Conservation (phyloP, 2,113 vertebrate species). For the Mustelus asterias region DNA sequence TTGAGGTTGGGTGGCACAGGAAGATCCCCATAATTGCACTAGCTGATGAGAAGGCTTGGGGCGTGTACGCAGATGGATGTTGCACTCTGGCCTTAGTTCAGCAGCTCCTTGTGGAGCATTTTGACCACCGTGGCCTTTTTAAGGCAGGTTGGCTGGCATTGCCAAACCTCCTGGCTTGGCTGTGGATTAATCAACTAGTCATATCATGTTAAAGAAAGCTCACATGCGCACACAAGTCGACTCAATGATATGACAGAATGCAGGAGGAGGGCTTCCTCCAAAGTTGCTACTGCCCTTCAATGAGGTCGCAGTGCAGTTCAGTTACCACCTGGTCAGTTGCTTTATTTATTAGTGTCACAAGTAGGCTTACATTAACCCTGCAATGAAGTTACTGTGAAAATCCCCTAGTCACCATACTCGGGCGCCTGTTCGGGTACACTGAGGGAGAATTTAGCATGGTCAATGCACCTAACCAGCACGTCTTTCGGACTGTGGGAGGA, state of each 20-base stretch:
- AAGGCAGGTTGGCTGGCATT: background rate
- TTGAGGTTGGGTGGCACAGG: background rate
- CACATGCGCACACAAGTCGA: background rate
- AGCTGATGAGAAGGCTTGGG: background rate
- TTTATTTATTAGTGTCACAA: too few relatives aligned
- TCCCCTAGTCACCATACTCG: too few relatives aligned
- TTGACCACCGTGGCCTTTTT: background rate
- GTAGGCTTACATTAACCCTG: too few relatives aligned
- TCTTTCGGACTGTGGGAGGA: too few relatives aligned
- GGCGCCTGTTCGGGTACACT: too few relatives aligned
- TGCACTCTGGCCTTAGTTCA: too few relatives aligned
- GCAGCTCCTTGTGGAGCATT: background rate
- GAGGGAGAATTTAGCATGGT: too few relatives aligned
- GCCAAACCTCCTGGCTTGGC: background rate
- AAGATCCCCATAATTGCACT: background rate
- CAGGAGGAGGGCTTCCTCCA: background rate
- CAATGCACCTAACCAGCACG: too few relatives aligned
- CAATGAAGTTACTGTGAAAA: too few relatives aligned
- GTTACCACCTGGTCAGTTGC: background rate
- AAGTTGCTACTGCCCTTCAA: background rate
- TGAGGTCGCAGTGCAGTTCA: too few relatives aligned
- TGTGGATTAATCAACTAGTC: background rate
- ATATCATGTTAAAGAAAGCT: background rate
- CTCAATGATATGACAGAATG: background rate
- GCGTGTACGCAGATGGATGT: too few relatives aligned